Base-by-base conservation (phyloP, 2,113 vertebrate genomes). In the Petroica traversi region DNA sequence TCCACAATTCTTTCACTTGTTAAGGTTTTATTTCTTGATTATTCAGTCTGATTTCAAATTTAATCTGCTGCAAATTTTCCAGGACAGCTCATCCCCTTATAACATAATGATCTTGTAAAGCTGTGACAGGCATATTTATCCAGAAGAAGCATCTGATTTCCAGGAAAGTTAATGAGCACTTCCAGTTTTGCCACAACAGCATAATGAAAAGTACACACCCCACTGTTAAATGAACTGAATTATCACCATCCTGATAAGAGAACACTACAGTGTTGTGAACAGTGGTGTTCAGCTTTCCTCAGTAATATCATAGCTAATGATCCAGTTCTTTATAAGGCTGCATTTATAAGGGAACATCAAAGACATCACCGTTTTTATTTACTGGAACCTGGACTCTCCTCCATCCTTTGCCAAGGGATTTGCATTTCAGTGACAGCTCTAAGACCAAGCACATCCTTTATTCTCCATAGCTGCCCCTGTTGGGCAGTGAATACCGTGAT, bases 221-320 rank as follows among this genome's bases (percentile, higher is more conserved):
- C 85, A 62, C 83, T 83, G 88, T 19, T 90, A 88, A 92, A 94
- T 67, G 69, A 79, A 71, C 71, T 92, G 85, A 94, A 81, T 43
- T 89, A 85, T 40, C 9, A 0, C 36, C 31, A 26, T 72, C 41
- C 74, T 85, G 78, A 14, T 57, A 76, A 76, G 18, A 18, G 33
- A 76, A 63, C 36, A 58, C 75, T 76, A 31, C 58, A 69, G 38
- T 19, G 34, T 28, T 41, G 67, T 55, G 71, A 73, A 31, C 58
- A 69, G 38, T 19, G 34, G 31, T 41, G 67, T 55, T 72, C 74
- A 85, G 48, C 15, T 92, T 41, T 85, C 93, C 73, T 89, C 57
- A 26, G 36, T 87, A 72, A 75, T 71, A 55, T 33, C 80, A 43
- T 3, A 85, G 69, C 36, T 88, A 89, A 85, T 68, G 85, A 87